These are phyloP conservation scores for Elephantulus edwardii DNA, from an alignment of 2,113 vertebrate genomes.

Conservation along the genomic window DNA sequence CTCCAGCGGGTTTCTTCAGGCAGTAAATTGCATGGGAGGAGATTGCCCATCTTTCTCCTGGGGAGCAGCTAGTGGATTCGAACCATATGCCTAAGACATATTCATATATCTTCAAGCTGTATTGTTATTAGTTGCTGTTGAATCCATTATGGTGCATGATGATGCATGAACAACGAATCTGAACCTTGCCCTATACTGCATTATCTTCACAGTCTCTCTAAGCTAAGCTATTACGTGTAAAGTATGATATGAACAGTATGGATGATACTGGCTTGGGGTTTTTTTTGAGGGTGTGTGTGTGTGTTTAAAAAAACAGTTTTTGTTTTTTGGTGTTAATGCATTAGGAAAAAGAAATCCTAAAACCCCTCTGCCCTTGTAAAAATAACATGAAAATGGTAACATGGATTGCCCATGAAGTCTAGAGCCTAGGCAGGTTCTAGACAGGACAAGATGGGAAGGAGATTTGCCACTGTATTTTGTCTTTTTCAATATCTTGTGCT, in stretches of 20 bases:
- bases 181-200: too few species aligned
- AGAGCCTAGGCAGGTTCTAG: not conserved
- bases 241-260: conserved; percentile 8
- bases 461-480: not conserved
- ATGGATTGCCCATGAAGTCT: not conserved
- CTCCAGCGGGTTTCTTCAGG: too few species aligned
- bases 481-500: conserved; percentile 30
- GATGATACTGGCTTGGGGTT: not conserved
- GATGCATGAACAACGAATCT: too few species aligned
- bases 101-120: not conserved
- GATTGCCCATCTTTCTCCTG: too few species aligned
- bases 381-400: conserved; percentile 24
- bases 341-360: not conserved
- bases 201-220: too few species aligned
- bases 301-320: not conserved
- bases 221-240: too few species aligned
- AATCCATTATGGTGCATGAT: too few species aligned
- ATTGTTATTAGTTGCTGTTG: too few species aligned
- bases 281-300: too few species aligned
- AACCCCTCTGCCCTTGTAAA: not conserved
- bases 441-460: not conserved
- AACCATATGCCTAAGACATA: not conserved
- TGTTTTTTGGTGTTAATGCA: not conserved
- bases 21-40: too few species aligned
- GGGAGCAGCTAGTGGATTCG: too few species aligned